Conservation (phyloP, 2,888 invertebrate species). For the Seira musarum region DNA sequence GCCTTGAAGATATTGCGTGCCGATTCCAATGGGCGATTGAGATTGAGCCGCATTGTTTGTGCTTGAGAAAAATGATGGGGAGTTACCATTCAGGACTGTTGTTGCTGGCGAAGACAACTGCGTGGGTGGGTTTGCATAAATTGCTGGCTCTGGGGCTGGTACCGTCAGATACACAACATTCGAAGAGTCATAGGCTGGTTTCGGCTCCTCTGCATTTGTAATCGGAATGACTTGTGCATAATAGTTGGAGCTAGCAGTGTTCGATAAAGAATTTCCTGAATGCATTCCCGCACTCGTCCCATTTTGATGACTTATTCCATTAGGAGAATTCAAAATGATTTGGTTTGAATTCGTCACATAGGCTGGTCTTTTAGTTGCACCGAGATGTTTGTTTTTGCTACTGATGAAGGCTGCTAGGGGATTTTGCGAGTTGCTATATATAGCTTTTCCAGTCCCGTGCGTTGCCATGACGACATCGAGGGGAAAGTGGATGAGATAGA, state of each 20-base stretch:
- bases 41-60: not conserved
- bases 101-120: not conserved
- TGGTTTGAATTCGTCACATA: not conserved
- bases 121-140: not conserved
- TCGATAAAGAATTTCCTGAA: not conserved
- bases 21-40: not conserved
- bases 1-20: not conserved
- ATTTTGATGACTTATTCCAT: slow-evolving; percentile 25
- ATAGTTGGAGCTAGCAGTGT: not conserved
- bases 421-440: slow-evolving; percentile 27
- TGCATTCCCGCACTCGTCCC: slow-evolving; percentile 24
- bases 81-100: not conserved
- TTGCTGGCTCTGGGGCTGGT: not conserved
- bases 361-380: slow-evolving; percentile 13
- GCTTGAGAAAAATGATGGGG: not conserved
- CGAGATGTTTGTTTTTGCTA: slow-evolving; percentile 26
- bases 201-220: slow-evolving; percentile 1
- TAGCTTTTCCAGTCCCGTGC: slow-evolving; percentile 38
- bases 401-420: slow-evolving; percentile 32
- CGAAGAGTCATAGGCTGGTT: not conserved
- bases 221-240: not conserved
- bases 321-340: slow-evolving; percentile 1
- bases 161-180: not conserved
- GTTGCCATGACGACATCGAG: not conserved
- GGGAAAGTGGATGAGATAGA: slow-evolving; percentile 1